A percentile compares a stretch with the other conserved stretches of the same genome.
Evolutionary conservation across 2,113 vertebrate genomes (phyloP).

Genomic region (Halcyon senegalensis): DNA sequence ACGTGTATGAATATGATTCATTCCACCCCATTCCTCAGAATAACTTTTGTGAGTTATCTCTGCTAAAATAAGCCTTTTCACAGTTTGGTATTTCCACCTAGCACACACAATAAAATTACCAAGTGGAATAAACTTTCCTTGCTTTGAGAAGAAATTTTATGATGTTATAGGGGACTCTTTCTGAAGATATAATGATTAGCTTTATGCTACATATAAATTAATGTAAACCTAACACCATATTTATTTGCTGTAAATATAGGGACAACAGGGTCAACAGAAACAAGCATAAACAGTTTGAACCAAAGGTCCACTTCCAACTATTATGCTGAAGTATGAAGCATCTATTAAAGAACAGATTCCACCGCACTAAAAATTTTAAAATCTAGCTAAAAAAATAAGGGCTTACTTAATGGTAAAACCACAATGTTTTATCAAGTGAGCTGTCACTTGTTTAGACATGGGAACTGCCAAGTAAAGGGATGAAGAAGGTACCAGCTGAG

Average conservation of each 20-base stretch:
- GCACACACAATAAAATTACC: not conserved
- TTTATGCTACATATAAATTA: not conserved
- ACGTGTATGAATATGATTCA: constrained; percentile 33
- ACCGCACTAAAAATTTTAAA: not conserved
- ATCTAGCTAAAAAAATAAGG: not conserved
- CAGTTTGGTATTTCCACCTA: not conserved
- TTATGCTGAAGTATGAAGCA: not conserved
- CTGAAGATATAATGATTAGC: not conserved
- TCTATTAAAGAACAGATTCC: not conserved
- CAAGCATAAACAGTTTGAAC: not conserved
- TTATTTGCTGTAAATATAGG: not conserved
- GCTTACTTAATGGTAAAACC: not conserved
- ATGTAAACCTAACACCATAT: not conserved
- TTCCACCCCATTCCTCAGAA: constrained; percentile 13
- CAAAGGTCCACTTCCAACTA: not conserved
- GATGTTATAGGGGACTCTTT: not conserved
- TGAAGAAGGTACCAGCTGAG: not conserved
- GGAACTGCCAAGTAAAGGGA: not conserved
- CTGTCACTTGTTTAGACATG: not conserved
- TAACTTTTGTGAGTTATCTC: constrained; percentile 24
- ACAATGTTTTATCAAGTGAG: not conserved
- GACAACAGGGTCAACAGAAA: not conserved
- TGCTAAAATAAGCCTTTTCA: constrained; percentile 42
- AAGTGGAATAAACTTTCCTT: not conserved
- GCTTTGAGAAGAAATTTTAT: not conserved